phyloP scores from a whole-genome alignment of 2,113 vertebrate genomes.

The Morone chrysops region DNA sequence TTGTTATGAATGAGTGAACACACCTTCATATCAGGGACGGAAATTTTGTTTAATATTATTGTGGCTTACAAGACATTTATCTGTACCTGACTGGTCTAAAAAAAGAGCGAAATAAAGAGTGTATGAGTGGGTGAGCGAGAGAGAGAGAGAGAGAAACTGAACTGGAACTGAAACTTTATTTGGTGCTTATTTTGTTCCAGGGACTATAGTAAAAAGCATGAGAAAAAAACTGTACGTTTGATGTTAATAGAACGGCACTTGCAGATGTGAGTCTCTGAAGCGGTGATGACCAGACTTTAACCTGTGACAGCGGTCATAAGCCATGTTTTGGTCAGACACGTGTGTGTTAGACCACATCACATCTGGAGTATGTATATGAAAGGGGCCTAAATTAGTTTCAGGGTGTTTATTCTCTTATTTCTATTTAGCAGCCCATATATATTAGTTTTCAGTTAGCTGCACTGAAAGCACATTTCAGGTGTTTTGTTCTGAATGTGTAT shows the following conservation, averaged over 20 bases:
- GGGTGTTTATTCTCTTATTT: background rate
- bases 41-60: constrained; percentile 16
- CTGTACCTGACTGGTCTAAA: constrained; percentile 1
- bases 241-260: constrained; percentile 10
- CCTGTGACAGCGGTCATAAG: background rate
- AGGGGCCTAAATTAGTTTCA: background rate
- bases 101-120: constrained; percentile 9
- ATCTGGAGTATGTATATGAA: background rate
- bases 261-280: background rate
- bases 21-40: background rate
- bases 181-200: constrained; percentile 43
- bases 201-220: constrained; percentile 23
- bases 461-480: background rate
- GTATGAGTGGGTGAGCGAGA: constrained; percentile 35
- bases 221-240: constrained; percentile 23
- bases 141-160: constrained; percentile 34
- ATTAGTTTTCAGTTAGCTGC: background rate
- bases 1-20: constrained; percentile 10
- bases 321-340: background rate
- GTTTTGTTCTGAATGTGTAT: background rate
- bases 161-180: constrained; percentile 60
- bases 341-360: background rate
- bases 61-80: constrained; percentile 18
- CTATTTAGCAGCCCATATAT: too few relatives aligned
- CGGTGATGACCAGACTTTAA: background rate